These are phyloP conservation scores for Apostichopus leukothele DNA, from an alignment of 53 echinoderm and acorn worm species.

Conservation along the genomic window DNA sequence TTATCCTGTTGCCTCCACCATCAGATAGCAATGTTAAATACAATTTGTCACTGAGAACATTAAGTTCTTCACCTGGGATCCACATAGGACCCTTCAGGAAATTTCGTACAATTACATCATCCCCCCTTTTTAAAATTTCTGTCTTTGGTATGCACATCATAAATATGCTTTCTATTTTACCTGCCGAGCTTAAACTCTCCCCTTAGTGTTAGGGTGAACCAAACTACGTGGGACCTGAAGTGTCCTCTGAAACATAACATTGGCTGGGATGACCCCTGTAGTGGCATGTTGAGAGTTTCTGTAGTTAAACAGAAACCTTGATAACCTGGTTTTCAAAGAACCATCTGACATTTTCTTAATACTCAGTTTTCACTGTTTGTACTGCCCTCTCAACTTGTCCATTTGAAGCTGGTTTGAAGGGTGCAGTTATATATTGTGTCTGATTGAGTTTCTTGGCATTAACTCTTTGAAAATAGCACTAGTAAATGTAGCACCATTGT, in stretches of 20 bases:
- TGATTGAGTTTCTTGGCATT: slow-evolving; percentile 1
- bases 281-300: slow-evolving; percentile 21
- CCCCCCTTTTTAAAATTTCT: background rate
- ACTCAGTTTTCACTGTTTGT: slow-evolving; percentile 33
- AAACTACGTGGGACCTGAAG: background rate
- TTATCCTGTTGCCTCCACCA: background rate
- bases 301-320: slow-evolving; percentile 41
- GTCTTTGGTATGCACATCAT: background rate
- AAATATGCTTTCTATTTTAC: background rate
- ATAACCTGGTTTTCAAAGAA: slow-evolving; percentile 3
- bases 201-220: background rate
- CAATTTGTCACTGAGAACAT: no score
- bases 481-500: slow-evolving; percentile 38
- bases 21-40: no score
- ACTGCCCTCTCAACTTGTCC: slow-evolving; percentile 38
- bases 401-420: slow-evolving; percentile 44
- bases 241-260: background rate
- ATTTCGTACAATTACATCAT: no score
- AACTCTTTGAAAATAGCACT: slow-evolving; percentile 13
- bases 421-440: background rate
- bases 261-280: slow-evolving; percentile 5
- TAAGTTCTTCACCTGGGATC: no score
- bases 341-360: slow-evolving; percentile 36
- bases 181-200: background rate
- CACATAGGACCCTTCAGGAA: no score